A percentile compares a stretch with the other conserved stretches of the same genome.
These are phyloP conservation scores for Polymixis lichenea DNA, from an alignment of 2,888 invertebrate species.

Conservation along the genomic window DNA sequence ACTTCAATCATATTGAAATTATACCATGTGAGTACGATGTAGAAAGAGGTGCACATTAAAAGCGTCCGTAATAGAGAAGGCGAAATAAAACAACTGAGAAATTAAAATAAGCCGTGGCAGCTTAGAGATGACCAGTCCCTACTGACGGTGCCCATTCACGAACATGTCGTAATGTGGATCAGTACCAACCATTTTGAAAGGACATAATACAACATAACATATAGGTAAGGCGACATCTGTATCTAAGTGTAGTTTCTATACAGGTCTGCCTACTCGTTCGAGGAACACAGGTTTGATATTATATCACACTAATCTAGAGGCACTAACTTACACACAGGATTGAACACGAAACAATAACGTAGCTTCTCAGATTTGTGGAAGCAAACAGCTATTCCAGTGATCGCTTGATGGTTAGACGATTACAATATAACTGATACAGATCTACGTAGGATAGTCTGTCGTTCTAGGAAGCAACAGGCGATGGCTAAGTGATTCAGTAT, in stretches of 20 bases:
- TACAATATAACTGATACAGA: slow-evolving; percentile 35
- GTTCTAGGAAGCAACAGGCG: slow-evolving; percentile 32
- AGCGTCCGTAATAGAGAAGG: no score
- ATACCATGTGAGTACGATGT: no score
- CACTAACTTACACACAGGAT: background rate
- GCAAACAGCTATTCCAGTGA: slow-evolving; percentile 14
- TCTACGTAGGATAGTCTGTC: slow-evolving; percentile 5
- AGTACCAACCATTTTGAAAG: no score
- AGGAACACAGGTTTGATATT: background rate
- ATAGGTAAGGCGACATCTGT: no score
- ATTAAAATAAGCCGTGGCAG: no score
- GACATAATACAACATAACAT: no score
- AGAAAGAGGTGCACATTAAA: no score
- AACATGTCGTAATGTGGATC: no score
- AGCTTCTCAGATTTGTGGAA: slow-evolving; percentile 24
- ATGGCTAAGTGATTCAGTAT: slow-evolving; percentile 29
- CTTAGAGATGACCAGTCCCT: no score
- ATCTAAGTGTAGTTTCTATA: background rate
- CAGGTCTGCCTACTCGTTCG: background rate
- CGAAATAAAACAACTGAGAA: no score
- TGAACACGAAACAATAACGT: slow-evolving; percentile 6
- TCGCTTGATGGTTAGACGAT: slow-evolving; percentile 25
- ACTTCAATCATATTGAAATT: no score
- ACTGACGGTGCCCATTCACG: no score
- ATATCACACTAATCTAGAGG: background rate